phyloP scores from a whole-genome alignment of 2,888 invertebrate species.

The Sesamia inferens region DNA sequence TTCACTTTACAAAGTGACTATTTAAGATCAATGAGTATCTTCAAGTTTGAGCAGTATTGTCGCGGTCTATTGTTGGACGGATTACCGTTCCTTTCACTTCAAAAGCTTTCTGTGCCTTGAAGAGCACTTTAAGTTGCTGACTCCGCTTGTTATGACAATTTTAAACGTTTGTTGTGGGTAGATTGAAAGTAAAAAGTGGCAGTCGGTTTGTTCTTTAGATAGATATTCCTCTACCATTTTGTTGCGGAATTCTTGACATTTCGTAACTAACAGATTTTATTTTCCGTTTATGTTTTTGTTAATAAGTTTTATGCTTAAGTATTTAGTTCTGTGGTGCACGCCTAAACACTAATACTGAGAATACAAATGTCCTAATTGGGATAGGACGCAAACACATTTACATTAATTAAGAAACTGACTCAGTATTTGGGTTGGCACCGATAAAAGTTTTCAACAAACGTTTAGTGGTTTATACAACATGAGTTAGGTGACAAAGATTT shows the following conservation, averaged over 20 bases:
- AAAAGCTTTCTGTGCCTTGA: conserved; percentile 2
- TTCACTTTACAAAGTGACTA: neutral
- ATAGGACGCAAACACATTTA: conserved; percentile 19
- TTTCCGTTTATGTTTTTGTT: neutral
- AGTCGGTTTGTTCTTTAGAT: neutral
- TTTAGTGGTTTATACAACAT: conserved; percentile 16
- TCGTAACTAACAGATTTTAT: neutral
- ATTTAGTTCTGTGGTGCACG: neutral
- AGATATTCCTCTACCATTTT: neutral
- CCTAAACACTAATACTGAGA: neutral
- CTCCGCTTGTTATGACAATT: neutral
- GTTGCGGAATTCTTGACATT: neutral
- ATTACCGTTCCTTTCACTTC: conserved; percentile 5
- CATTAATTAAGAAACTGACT: conserved; percentile 21
- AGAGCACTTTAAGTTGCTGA: neutral
- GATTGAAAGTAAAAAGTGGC: neutral
- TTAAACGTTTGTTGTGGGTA: neutral
- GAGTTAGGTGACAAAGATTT: conserved; percentile 9
- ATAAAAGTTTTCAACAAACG: conserved; percentile 36
- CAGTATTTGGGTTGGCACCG: conserved; percentile 20
- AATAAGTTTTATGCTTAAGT: neutral
- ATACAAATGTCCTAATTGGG: neutral
- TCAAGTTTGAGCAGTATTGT: neutral
- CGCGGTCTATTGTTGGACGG: conserved; percentile 9
- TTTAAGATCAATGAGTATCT: neutral